A percentile compares a stretch with the other conserved stretches of the same genome.
Conservation (phyloP, 2,888 invertebrate species). For the Callosobruchus maculatus region DNA sequence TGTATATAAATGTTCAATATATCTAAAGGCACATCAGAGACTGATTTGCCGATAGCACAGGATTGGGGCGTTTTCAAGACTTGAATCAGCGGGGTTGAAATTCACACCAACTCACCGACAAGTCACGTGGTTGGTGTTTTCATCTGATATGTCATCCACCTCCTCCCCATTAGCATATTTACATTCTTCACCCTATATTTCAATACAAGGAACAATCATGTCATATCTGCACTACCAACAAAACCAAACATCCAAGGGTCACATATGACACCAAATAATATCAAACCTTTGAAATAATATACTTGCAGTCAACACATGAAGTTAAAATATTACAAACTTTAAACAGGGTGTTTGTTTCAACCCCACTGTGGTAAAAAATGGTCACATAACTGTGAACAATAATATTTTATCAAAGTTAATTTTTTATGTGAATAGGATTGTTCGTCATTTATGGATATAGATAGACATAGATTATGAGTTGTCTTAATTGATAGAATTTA, state of each 20-base stretch:
- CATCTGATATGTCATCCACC: conserved; percentile 45
- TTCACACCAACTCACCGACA: background rate
- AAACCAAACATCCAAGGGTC: background rate
- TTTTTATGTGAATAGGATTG: too few relatives aligned
- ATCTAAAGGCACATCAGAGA: conserved; percentile 18
- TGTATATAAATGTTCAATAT: conserved; percentile 6
- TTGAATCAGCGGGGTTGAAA: conserved; percentile 28
- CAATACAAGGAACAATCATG: background rate
- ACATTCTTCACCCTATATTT: background rate
- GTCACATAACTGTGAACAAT: too few relatives aligned
- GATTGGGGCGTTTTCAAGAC: conserved; percentile 19
- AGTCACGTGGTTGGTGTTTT: conserved; percentile 32
- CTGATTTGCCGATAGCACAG: background rate
- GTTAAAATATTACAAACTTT: too few relatives aligned
- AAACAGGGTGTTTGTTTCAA: too few relatives aligned
- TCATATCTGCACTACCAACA: background rate
- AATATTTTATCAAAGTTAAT: too few relatives aligned
- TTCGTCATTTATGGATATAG: too few relatives aligned
- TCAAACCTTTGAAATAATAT: background rate
- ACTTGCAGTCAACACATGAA: too few relatives aligned
- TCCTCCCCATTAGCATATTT: conserved; percentile 17
- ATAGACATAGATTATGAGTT: too few relatives aligned
- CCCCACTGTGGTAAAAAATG: too few relatives aligned
- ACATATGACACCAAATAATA: too few relatives aligned
- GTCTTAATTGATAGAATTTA: too few relatives aligned